Evolutionary conservation across 2,797 vertebrate species (phyloP).

Genomic region (Sebastes kiyomatsui): DNA sequence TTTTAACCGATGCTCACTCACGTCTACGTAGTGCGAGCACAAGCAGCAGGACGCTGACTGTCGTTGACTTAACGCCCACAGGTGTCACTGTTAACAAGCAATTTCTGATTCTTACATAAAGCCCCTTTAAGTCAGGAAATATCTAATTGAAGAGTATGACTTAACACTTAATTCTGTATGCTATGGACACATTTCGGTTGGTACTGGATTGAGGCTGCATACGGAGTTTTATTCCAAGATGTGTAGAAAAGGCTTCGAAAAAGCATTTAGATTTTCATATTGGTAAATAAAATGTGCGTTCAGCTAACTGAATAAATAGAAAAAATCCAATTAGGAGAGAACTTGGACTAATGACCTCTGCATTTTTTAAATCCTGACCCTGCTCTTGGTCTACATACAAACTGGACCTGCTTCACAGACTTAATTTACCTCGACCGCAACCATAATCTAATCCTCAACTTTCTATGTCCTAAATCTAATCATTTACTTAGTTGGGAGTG

Average conservation of each 20-base stretch:
- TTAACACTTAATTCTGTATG: not conserved
- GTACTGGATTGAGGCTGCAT: not conserved
- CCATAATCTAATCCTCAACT: not conserved
- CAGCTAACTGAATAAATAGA: not conserved
- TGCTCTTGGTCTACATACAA: not conserved
- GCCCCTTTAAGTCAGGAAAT: no score
- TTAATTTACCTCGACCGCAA: not conserved
- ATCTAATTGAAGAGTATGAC: not conserved
- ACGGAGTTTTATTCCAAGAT: not conserved
- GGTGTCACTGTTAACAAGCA: no score
- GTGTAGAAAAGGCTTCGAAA: not conserved
- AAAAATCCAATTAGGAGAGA: not conserved
- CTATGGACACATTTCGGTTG: not conserved
- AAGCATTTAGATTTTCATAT: not conserved
- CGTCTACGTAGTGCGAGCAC: no score
- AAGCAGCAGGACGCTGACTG: no score
- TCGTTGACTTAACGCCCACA: no score
- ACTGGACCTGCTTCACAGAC: not conserved
- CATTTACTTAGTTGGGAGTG: not conserved
- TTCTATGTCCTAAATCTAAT: not conserved
- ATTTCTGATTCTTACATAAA: no score
- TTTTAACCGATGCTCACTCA: no score
- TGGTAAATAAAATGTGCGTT: not conserved
- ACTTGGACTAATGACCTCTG: not conserved
- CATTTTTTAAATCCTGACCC: not conserved